A percentile compares a stretch with the other conserved stretches of the same genome.
These are phyloP conservation scores for Bedellia somnulentella DNA, from an alignment of 2,888 invertebrate genomes.

Conservation along the genomic window DNA sequence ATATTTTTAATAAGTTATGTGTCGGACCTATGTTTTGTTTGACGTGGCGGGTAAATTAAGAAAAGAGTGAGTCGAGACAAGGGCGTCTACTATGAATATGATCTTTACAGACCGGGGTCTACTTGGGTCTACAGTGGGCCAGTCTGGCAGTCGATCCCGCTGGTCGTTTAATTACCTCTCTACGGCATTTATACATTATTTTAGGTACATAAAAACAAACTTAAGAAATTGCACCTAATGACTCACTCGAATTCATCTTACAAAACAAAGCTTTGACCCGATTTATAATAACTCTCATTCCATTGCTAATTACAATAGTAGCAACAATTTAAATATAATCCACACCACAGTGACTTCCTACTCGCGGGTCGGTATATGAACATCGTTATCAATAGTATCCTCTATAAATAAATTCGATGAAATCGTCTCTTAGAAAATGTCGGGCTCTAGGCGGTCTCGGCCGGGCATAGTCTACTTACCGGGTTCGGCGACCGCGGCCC, in stretches of 20 bases:
- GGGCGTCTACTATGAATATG: too few relatives aligned
- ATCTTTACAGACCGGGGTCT: too few relatives aligned
- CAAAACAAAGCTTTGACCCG: conserved; percentile 47
- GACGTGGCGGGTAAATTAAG: conserved; percentile 10
- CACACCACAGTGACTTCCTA: conserved; percentile 49
- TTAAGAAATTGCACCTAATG: conserved; percentile 58
- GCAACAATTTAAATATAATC: conserved; percentile 53
- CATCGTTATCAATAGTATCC: conserved; percentile 53
- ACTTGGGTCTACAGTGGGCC: too few relatives aligned
- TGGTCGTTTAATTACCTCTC: too few relatives aligned
- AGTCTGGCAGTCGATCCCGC: too few relatives aligned
- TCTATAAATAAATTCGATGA: conserved; percentile 61
- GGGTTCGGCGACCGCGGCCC: conserved; percentile 4
- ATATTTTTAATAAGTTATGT: conserved; percentile 41
- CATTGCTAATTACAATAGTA: too few relatives aligned
- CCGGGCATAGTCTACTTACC: background rate
- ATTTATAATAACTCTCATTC: too few relatives aligned
- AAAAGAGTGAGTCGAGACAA: conserved; percentile 7
- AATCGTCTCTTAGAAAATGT: conserved; percentile 49
- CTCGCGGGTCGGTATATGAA: conserved; percentile 40
- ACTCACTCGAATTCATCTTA: conserved; percentile 51
- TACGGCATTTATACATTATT: too few relatives aligned
- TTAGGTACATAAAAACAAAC: too few relatives aligned
- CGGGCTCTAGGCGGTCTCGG: conserved; percentile 25
- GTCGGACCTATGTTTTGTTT: conserved; percentile 28